Evolutionary conservation across 2,888 invertebrate species (phyloP).

Genomic region (Amblyjoppa proteus): DNA sequence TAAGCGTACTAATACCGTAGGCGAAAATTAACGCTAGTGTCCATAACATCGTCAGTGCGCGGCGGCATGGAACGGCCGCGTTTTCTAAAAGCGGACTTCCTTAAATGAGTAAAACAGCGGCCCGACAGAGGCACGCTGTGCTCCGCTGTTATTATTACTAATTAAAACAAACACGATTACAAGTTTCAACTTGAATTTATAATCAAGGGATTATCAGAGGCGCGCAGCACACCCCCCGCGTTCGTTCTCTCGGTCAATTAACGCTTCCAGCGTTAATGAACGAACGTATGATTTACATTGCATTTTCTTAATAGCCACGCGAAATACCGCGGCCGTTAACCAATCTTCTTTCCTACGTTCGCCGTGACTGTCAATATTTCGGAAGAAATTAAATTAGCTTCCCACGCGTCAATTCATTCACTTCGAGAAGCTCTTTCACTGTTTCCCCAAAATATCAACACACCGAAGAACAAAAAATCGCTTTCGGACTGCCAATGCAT

Average conservation of each 20-base stretch:
- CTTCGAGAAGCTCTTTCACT: neutral
- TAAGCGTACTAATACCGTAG: constrained; percentile 75
- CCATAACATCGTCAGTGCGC: constrained; percentile 33
- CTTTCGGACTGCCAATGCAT: no score
- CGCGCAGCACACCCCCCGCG: constrained; percentile 38
- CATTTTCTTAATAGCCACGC: constrained; percentile 32
- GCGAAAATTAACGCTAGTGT: constrained; percentile 76
- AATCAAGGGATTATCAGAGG: constrained; percentile 67
- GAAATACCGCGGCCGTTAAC: neutral
- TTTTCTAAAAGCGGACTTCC: constrained; percentile 71
- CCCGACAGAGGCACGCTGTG: constrained; percentile 75
- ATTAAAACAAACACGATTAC: constrained; percentile 83
- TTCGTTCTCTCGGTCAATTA: neutral
- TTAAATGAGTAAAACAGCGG: constrained; percentile 75
- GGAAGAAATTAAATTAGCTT: neutral
- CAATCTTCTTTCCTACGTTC: neutral
- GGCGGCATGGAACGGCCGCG: constrained; percentile 1
- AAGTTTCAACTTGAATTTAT: constrained; percentile 76
- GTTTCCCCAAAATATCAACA: neutral
- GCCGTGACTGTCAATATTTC: neutral
- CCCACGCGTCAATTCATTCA: neutral
- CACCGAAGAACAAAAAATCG: no score
- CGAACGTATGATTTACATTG: constrained; percentile 16
- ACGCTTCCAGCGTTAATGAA: neutral
- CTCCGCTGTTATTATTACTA: constrained; percentile 72